These are phyloP conservation scores for Passer montanus DNA, from an alignment of 2,113 vertebrate genomes.

Conservation along the genomic window DNA sequence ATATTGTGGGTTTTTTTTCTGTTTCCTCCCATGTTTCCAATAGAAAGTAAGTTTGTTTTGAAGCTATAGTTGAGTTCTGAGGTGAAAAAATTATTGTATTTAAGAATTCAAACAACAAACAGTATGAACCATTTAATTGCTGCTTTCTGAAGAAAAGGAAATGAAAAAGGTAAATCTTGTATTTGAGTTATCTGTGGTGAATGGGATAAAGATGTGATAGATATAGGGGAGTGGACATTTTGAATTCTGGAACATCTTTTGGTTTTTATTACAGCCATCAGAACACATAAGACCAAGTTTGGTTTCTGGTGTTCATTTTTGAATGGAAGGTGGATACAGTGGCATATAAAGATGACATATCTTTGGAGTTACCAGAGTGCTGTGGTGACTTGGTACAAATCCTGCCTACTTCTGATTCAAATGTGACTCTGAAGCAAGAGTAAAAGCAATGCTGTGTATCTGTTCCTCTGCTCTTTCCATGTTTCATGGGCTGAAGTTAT, in stretches of 20 bases:
- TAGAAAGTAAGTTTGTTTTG: not conserved
- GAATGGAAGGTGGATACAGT: not conserved
- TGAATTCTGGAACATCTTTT: not conserved
- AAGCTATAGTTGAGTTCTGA: not conserved
- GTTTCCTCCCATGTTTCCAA: not conserved
- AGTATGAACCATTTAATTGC: not conserved
- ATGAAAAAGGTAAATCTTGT: not conserved
- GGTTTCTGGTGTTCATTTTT: constrained; percentile 38
- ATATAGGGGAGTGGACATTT: not conserved
- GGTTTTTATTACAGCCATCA: not conserved
- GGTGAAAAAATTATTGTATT: not conserved
- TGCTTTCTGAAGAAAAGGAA: constrained; percentile 22
- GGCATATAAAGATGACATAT: not conserved
- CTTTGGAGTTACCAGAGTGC: not conserved
- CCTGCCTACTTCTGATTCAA: not conserved
- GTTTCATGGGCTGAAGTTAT: not conserved
- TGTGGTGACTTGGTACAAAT: not conserved
- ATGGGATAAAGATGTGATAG: not conserved
- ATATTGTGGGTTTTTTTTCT: not conserved
- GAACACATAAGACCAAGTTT: not conserved
- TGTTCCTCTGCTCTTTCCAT: not conserved
- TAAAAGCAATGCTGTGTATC: not conserved
- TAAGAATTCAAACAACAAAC: not conserved
- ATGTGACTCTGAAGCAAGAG: not conserved
- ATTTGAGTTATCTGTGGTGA: not conserved